Percentiles rank a stretch among this genome's conserved stretches.
These are phyloP conservation scores for Albula glossodonta DNA, from an alignment of 2,113 vertebrate species.

Conservation along the genomic window DNA sequence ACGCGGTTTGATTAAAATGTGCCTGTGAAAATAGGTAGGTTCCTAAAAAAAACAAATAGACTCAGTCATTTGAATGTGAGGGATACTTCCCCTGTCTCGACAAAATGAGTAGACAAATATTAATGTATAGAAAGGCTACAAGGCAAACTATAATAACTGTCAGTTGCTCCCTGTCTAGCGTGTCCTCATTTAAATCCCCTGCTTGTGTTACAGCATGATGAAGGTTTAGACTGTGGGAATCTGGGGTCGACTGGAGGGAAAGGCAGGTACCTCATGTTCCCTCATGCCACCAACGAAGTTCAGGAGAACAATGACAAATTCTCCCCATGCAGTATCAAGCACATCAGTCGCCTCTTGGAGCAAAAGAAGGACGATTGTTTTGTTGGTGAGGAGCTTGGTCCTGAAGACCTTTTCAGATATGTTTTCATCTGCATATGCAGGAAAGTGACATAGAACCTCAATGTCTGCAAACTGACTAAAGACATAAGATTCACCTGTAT, in stretches of 20 bases:
- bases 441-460: too few species aligned
- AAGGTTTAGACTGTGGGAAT: conserved; percentile 63
- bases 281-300: conserved; percentile 65
- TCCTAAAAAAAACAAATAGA: neutral
- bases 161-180: neutral
- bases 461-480: too few species aligned
- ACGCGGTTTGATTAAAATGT: neutral
- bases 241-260: conserved; percentile 53
- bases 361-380: conserved; percentile 78
- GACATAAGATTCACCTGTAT: neutral
- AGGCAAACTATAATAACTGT: neutral
- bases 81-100: neutral
- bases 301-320: conserved; percentile 79
- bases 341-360: conserved; percentile 61
- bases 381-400: conserved; percentile 61
- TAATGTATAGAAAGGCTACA: neutral
- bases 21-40: neutral
- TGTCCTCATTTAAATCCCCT: conserved; percentile 1
- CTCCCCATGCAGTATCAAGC: conserved; percentile 71
- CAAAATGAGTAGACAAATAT: neutral
- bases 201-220: conserved; percentile 69
- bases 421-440: too few species aligned
- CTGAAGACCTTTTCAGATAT: neutral
- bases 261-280: conserved; percentile 80
- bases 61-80: neutral